Evolutionary conservation across 2,888 invertebrate species (phyloP).

Genomic region (Phortica magna): DNA sequence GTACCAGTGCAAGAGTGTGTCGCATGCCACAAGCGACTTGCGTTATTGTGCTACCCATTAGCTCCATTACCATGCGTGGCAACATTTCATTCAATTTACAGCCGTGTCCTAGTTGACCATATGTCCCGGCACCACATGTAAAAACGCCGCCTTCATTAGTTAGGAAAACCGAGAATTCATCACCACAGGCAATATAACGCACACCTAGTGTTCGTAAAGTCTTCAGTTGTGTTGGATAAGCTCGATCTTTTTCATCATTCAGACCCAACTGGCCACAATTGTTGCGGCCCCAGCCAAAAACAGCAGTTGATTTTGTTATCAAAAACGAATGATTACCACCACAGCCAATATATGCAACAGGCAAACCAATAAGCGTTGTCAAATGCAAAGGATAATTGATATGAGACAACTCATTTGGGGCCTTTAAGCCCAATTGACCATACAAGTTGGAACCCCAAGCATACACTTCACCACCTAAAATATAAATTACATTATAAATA

Average conservation of each 20-base stretch:
- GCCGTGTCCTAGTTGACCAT: constrained; percentile 95
- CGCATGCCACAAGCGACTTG: constrained; percentile 91
- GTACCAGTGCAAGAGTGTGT: constrained; percentile 91
- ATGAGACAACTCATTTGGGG: constrained; percentile 78
- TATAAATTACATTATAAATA: neutral
- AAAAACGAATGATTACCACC: constrained; percentile 90
- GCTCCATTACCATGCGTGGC: constrained; percentile 87
- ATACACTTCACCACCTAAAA: constrained; percentile 88
- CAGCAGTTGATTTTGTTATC: constrained; percentile 88
- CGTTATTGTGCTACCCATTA: constrained; percentile 88
- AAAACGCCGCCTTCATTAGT: constrained; percentile 96
- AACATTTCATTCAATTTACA: constrained; percentile 88
- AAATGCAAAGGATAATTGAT: constrained; percentile 83
- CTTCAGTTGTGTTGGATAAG: constrained; percentile 87
- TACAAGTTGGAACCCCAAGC: constrained; percentile 90
- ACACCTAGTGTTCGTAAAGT: constrained; percentile 86
- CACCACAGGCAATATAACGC: constrained; percentile 91
- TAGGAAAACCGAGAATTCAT: constrained; percentile 95
- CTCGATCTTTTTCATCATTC: constrained; percentile 84
- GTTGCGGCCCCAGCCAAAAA: constrained; percentile 94
- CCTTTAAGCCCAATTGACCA: constrained; percentile 90
- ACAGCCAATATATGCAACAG: constrained; percentile 87
- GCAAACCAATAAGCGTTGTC: constrained; percentile 85
- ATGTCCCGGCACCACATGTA: constrained; percentile 93
- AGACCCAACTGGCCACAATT: constrained; percentile 89